A percentile compares a stretch with the other conserved stretches of the same genome.
These are phyloP conservation scores for Bovichtus variegatus DNA, from an alignment of 2,797 vertebrate genomes.

Conservation along the genomic window DNA sequence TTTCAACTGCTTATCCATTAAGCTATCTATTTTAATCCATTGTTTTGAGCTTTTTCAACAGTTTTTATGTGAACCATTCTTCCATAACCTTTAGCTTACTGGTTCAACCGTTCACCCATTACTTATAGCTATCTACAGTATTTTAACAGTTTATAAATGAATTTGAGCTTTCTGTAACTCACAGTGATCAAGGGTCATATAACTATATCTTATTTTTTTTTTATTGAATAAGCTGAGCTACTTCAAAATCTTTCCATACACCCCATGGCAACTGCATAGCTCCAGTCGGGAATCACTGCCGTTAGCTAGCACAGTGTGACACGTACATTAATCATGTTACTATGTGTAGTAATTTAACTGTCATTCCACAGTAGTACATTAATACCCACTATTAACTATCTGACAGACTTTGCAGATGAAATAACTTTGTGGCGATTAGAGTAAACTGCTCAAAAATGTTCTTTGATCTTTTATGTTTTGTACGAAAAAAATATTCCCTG, in stretches of 20 bases:
- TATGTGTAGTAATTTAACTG: neutral
- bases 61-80: neutral
- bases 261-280: neutral
- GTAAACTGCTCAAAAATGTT: constrained; percentile 11
- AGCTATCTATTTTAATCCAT: neutral
- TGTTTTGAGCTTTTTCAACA: neutral
- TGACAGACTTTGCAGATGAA: constrained; percentile 18
- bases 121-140: neutral
- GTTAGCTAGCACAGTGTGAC: neutral
- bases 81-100: no score
- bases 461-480: constrained; percentile 37
- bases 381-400: constrained; percentile 12
- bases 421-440: constrained; percentile 7
- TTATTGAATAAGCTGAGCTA: neutral
- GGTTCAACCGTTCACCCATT: neutral
- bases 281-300: neutral
- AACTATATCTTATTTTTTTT: neutral
- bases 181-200: neutral
- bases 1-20: neutral
- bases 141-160: neutral
- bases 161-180: no score
- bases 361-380: constrained; percentile 14
- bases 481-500: neutral
- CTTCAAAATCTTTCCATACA: neutral
- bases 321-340: neutral